Percentiles rank a stretch among this genome's conserved stretches.
phyloP scores from a whole-genome alignment of 2,113 vertebrate genomes.

The Talpa occidentalis region DNA sequence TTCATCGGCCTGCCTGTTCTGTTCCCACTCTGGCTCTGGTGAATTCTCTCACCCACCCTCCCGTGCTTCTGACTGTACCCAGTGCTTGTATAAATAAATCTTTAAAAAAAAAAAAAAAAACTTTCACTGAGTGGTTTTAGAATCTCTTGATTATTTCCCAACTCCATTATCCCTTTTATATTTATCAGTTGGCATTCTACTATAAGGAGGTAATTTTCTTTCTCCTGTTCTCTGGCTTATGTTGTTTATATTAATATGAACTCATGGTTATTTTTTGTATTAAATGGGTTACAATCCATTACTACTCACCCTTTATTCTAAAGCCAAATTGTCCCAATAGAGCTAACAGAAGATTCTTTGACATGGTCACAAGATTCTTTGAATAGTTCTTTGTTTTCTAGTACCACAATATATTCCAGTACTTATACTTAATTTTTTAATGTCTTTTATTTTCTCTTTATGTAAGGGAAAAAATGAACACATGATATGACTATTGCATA shows the following conservation, averaged over 20 bases:
- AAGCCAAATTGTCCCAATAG: not conserved
- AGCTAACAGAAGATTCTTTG: not conserved
- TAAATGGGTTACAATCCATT: too few species aligned
- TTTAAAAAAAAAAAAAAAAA: too few species aligned
- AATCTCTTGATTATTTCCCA: not conserved
- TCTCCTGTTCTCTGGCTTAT: not conserved
- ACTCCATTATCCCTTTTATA: not conserved
- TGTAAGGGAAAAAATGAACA: not conserved
- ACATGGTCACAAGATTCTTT: not conserved
- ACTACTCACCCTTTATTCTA: not conserved
- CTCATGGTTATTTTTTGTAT: not conserved
- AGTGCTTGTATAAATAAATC: too few species aligned
- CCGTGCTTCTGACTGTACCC: too few species aligned
- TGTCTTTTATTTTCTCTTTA: slow-evolving; percentile 5
- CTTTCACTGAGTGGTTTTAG: not conserved
- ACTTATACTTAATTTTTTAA: not conserved
- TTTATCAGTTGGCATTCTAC: not conserved
- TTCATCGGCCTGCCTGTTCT: too few species aligned
- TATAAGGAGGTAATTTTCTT: not conserved
- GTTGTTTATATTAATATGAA: not conserved
- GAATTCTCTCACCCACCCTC: too few species aligned
- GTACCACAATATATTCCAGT: not conserved
- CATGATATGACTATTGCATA: not conserved
- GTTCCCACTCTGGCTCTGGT: too few species aligned
- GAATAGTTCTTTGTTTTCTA: not conserved